phyloP scores from a whole-genome alignment of 2,888 invertebrate species.

The Tubulanus polymorphus region DNA sequence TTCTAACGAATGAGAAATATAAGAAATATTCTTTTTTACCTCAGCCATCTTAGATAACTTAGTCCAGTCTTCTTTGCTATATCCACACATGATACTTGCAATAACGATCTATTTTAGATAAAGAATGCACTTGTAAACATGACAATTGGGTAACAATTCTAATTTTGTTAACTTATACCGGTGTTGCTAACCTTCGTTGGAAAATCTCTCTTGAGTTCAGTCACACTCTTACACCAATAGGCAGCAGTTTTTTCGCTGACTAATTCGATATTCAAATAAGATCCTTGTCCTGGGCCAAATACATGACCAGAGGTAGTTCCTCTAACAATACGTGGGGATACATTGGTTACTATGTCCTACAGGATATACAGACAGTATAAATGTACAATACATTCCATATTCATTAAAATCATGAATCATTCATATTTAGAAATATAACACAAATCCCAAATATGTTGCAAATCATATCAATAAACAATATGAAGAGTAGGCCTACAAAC shows the following conservation, averaged over 20 bases:
- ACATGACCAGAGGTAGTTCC: slow-evolving; percentile 87
- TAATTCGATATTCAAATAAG: slow-evolving; percentile 95
- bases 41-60: slow-evolving; percentile 70
- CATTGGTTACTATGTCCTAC: slow-evolving; percentile 90
- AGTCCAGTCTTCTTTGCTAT: slow-evolving; percentile 82
- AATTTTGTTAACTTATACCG: background rate
- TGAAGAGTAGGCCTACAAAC: no score
- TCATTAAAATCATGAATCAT: no score
- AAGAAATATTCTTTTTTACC: slow-evolving; percentile 53
- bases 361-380: slow-evolving; percentile 15
- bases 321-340: slow-evolving; percentile 92
- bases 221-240: slow-evolving; percentile 88
- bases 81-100: slow-evolving; percentile 93
- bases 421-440: no score
- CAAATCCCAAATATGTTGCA: no score
- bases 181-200: slow-evolving; percentile 69
- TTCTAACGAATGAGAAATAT: no score
- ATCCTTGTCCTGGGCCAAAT: slow-evolving; percentile 93
- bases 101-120: slow-evolving; percentile 86
- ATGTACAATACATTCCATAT: no score
- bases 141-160: no score
- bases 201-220: slow-evolving; percentile 85
- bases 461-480: no score
- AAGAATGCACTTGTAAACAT: no score
- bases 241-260: slow-evolving; percentile 93